phyloP scores from a whole-genome alignment of 2,888 invertebrate species.

The Sarcophaga rosellei region DNA sequence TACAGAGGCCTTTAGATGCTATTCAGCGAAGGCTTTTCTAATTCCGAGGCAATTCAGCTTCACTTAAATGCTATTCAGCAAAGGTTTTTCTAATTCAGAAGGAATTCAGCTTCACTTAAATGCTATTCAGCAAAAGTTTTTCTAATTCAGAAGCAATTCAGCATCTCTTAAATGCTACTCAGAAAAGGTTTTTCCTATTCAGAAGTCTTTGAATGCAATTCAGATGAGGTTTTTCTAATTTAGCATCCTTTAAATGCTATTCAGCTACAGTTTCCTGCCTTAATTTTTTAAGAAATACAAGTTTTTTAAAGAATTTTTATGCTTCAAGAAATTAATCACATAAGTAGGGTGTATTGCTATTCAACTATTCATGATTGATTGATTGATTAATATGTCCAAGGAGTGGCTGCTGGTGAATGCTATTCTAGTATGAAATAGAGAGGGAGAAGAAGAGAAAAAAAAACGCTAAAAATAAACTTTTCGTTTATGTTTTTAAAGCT shows the following conservation, averaged over 20 bases:
- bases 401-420: not conserved
- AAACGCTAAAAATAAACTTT: not conserved
- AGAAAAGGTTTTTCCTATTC: not conserved
- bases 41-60: not conserved
- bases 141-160: too few relatives aligned
- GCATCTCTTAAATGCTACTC: not conserved
- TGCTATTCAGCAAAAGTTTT: not conserved
- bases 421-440: not conserved
- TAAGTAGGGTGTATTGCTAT: not conserved
- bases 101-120: too few relatives aligned
- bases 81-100: slow-evolving; percentile 12
- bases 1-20: too few relatives aligned
- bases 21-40: too few relatives aligned
- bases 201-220: not conserved
- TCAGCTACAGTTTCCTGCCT: not conserved
- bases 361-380: slow-evolving; percentile 1
- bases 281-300: too few relatives aligned
- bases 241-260: too few relatives aligned
- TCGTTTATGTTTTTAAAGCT: slow-evolving; percentile 1
- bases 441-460: slow-evolving; percentile 6
- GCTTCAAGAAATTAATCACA: not conserved
- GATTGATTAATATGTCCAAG: not conserved
- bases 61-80: too few relatives aligned
- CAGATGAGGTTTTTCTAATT: not conserved
- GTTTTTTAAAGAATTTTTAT: not conserved